phyloP scores from a whole-genome alignment of 2,797 vertebrate genomes.

The Micropoecilia bifurca region DNA sequence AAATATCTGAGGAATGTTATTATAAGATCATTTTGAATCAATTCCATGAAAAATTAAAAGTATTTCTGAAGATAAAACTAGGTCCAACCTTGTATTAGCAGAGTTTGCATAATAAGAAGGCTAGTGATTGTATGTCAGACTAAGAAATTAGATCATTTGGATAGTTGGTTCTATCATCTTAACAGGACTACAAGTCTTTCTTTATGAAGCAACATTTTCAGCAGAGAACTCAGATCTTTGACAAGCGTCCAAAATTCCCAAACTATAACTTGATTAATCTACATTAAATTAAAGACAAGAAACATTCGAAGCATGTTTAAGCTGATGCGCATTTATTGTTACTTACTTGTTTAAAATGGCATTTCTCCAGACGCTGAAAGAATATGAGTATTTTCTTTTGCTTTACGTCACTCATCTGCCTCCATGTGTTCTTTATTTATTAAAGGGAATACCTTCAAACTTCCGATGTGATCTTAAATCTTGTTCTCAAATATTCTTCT shows the following conservation, averaged over 20 bases:
- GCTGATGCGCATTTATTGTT: neutral
- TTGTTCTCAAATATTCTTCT: conserved; percentile 24
- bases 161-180: neutral
- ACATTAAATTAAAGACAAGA: neutral
- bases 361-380: neutral
- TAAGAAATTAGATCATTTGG: neutral
- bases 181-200: neutral
- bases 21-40: neutral
- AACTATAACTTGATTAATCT: neutral
- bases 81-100: neutral
- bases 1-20: neutral
- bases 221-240: neutral
- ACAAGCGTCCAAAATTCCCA: neutral
- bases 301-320: neutral
- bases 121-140: neutral
- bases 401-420: conserved; percentile 16
- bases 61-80: neutral
- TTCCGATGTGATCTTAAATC: conserved; percentile 35
- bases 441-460: conserved; percentile 42
- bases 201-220: neutral
- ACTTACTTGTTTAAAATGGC: neutral
- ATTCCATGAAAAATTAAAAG: neutral
- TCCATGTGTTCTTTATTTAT: conserved; percentile 59
- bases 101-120: neutral
- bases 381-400: conserved; percentile 22